These are phyloP conservation scores for Callaeas wilsoni DNA, from an alignment of 2,113 vertebrate species.

Conservation along the genomic window DNA sequence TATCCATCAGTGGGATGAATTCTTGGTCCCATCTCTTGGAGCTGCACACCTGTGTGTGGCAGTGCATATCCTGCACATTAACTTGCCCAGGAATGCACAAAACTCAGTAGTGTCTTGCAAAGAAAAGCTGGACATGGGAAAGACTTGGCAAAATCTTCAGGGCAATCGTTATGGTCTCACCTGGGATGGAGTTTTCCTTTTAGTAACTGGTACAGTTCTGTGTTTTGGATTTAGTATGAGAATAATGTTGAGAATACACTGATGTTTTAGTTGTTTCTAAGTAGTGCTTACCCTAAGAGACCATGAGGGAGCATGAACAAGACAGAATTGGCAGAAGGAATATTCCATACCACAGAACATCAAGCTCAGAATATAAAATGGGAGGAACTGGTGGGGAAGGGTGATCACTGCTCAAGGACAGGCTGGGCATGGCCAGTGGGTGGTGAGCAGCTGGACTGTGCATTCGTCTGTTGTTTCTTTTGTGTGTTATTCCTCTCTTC, in stretches of 20 bases:
- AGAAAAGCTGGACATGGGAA: neutral
- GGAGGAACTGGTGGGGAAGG: neutral
- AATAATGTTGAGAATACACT: neutral
- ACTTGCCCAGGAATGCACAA: neutral
- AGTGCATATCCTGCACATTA: neutral
- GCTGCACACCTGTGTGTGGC: neutral
- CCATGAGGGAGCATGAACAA: too few relatives aligned
- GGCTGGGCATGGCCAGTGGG: neutral
- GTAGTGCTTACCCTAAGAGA: neutral
- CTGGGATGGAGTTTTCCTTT: neutral
- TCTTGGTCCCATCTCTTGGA: neutral
- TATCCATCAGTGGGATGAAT: neutral
- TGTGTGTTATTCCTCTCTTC: neutral
- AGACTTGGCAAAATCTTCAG: neutral
- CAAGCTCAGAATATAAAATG: neutral
- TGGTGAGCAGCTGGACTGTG: neutral
- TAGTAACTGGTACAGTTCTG: too few relatives aligned
- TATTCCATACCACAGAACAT: neutral
- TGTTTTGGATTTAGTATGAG: neutral
- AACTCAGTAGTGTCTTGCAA: neutral
- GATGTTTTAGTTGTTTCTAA: neutral
- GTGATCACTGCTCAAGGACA: neutral
- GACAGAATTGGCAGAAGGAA: neutral
- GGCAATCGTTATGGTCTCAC: rapidly evolving
- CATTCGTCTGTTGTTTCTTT: neutral